Evolutionary conservation across 2,888 invertebrate species (phyloP).

Genomic region (Furcula furcula): DNA sequence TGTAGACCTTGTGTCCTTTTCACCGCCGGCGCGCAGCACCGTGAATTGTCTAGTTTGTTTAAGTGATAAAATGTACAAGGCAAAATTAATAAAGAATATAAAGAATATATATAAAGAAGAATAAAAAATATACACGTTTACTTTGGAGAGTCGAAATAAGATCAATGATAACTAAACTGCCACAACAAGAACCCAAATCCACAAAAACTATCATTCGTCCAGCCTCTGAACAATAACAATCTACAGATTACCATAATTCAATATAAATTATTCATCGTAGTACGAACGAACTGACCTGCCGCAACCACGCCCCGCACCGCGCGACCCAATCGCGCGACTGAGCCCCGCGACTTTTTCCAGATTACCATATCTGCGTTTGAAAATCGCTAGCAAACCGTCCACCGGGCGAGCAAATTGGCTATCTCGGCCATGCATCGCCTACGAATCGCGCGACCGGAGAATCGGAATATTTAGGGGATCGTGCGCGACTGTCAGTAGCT

Average conservation of each 20-base stretch:
- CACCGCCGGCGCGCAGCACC: too few relatives aligned
- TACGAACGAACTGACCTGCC: slow-evolving; percentile 43
- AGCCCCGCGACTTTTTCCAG: slow-evolving; percentile 48
- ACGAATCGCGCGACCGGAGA: slow-evolving; percentile 43
- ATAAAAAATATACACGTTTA: too few relatives aligned
- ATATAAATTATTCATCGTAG: slow-evolving; percentile 49
- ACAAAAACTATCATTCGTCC: too few relatives aligned
- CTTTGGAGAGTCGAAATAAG: too few relatives aligned
- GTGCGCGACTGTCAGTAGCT: slow-evolving; percentile 48
- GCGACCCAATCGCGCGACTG: slow-evolving; percentile 30
- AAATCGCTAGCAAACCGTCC: slow-evolving; percentile 48
- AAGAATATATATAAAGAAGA: too few relatives aligned
- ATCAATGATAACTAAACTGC: too few relatives aligned
- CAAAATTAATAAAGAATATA: too few relatives aligned
- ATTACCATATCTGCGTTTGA: slow-evolving; percentile 69
- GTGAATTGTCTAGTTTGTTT: too few relatives aligned
- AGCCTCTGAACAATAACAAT: too few relatives aligned
- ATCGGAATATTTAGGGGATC: slow-evolving; percentile 61
- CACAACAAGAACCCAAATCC: too few relatives aligned
- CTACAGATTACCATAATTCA: slow-evolving; percentile 45
- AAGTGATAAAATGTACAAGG: too few relatives aligned
- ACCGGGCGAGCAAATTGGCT: slow-evolving; percentile 60
- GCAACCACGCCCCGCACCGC: slow-evolving; percentile 32
- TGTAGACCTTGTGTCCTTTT: too few relatives aligned
- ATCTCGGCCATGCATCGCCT: slow-evolving; percentile 67